Percentiles rank a stretch among this genome's conserved stretches.
phyloP scores from a whole-genome alignment of 2,113 vertebrate species.

The Nycticebus coucang region DNA sequence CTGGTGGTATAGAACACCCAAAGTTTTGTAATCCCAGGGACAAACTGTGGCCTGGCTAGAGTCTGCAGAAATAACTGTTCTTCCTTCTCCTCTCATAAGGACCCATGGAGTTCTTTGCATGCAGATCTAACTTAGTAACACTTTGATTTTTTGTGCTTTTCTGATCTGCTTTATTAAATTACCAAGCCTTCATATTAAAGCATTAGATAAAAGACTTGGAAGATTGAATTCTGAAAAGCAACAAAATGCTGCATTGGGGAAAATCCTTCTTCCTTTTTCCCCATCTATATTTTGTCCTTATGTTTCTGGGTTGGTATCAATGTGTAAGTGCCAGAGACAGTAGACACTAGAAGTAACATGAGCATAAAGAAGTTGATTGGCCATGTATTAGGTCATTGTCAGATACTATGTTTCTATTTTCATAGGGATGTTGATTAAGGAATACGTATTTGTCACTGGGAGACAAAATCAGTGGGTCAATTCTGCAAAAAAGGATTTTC shows the following conservation, averaged over 20 bases:
- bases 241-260: conserved; percentile 3
- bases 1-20: conserved; percentile 24
- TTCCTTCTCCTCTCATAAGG: conserved; percentile 45
- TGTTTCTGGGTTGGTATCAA: neutral
- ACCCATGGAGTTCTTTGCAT: neutral
- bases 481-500: neutral
- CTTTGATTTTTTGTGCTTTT: neutral
- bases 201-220: conserved; percentile 41
- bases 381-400: neutral
- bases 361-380: neutral
- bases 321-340: neutral
- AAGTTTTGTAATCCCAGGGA: neutral
- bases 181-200: conserved; percentile 62
- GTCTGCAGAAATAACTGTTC: conserved; percentile 37
- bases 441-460: neutral
- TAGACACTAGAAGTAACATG: neutral
- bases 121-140: neutral
- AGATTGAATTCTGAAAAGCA: conserved; percentile 70
- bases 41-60: neutral
- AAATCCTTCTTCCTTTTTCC: neutral
- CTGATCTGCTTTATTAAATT: conserved; percentile 73
- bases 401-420: neutral
- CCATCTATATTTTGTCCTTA: neutral
- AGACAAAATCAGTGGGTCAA: neutral
- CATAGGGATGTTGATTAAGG: neutral